Evolutionary conservation across 2,113 vertebrate genomes (phyloP).

Genomic region (Cyprinus carpio): DNA sequence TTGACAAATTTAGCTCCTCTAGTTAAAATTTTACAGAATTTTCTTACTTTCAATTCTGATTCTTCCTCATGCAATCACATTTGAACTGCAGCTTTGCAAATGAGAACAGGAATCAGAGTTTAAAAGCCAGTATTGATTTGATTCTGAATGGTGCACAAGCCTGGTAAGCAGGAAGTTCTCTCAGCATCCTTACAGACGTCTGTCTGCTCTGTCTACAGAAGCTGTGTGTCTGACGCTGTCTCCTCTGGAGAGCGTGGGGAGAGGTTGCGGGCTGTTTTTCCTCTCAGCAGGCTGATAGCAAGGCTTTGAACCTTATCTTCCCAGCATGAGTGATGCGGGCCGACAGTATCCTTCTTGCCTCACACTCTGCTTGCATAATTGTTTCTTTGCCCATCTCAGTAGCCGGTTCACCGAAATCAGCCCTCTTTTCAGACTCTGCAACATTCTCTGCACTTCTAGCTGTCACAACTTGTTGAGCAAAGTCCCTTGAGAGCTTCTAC

Average conservation of each 20-base stretch:
- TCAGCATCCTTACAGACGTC: not conserved
- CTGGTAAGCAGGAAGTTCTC: not conserved
- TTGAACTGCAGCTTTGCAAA: not conserved
- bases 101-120: not conserved
- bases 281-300: constrained; percentile 45
- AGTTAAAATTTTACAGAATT: not conserved
- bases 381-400: not conserved
- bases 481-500: not conserved
- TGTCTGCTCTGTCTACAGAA: constrained; percentile 6
- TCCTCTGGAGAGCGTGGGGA: not conserved
- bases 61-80: not conserved
- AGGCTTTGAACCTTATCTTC: constrained; percentile 58
- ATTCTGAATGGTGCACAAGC: not conserved
- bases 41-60: not conserved
- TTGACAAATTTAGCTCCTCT: not conserved
- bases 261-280: constrained; percentile 48
- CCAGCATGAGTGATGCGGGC: constrained; percentile 43
- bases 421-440: not conserved
- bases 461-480: constrained; percentile 1
- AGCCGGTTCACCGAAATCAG: not conserved
- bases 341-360: constrained; percentile 28
- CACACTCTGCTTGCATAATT: not conserved
- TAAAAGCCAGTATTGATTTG: not conserved
- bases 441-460: not conserved
- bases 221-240: not conserved